Conservation (phyloP, 2,113 vertebrate species). For the Eleginops maclovinus region DNA sequence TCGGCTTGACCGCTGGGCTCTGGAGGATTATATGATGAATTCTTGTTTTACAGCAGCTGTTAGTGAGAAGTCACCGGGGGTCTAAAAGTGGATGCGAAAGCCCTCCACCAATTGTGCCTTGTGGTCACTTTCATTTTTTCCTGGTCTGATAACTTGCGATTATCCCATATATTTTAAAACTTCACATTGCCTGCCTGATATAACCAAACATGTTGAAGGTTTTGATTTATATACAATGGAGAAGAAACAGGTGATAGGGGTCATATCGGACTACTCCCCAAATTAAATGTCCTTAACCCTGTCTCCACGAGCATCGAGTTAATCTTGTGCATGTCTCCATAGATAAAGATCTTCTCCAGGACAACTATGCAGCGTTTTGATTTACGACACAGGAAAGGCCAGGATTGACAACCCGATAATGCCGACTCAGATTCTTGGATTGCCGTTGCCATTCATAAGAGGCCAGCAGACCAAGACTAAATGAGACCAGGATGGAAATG, state of each 20-base stretch:
- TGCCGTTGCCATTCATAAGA: constrained; percentile 56
- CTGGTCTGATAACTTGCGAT: constrained; percentile 57
- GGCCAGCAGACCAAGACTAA: constrained; percentile 51
- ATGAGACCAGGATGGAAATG: constrained; percentile 70
- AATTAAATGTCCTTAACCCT: constrained; percentile 73
- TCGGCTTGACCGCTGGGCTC: constrained; percentile 85
- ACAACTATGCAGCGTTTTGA: constrained; percentile 73
- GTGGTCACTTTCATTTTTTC: constrained; percentile 84
- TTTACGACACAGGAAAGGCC: constrained; percentile 64
- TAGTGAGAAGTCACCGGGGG: constrained; percentile 86
- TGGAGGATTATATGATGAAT: constrained; percentile 88
- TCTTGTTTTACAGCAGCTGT: constrained; percentile 90
- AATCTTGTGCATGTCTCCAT: constrained; percentile 59
- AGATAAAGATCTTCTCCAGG: constrained; percentile 70
- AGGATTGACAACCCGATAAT: constrained; percentile 71
- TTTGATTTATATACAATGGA: constrained; percentile 42
- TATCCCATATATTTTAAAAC: constrained; percentile 34
- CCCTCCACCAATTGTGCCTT: constrained; percentile 50
- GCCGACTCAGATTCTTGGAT: constrained; percentile 65
- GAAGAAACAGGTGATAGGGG: constrained; percentile 20
- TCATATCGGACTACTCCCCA: constrained; percentile 70
- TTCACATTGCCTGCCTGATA: constrained; percentile 6
- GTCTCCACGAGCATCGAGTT: constrained; percentile 58
- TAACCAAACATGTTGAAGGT: neutral
- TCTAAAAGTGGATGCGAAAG: constrained; percentile 88